These are phyloP conservation scores for Nomada ferruginata DNA, from an alignment of 2,888 invertebrate genomes.

Conservation along the genomic window DNA sequence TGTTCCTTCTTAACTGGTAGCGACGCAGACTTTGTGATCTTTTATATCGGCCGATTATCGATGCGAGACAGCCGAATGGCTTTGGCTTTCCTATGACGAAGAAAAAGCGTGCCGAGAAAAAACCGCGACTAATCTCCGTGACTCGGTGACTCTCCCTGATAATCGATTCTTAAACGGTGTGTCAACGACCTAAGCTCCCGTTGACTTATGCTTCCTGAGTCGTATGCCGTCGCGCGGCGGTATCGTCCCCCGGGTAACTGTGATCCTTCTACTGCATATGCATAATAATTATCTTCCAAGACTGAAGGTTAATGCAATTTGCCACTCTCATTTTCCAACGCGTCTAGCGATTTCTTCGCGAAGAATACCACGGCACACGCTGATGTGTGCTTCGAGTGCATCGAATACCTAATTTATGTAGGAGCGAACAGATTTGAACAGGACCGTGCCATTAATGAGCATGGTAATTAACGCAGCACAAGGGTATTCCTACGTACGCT, in stretches of 20 bases:
- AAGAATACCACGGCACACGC: too few relatives aligned
- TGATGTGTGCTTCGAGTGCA: too few relatives aligned
- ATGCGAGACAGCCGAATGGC: slow-evolving; percentile 81
- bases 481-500: background rate
- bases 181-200: slow-evolving; percentile 58
- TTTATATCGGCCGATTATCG: slow-evolving; percentile 82
- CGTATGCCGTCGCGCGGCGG: background rate
- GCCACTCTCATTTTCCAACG: too few relatives aligned
- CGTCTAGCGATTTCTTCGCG: too few relatives aligned
- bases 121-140: slow-evolving; percentile 76
- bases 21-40: slow-evolving; percentile 73
- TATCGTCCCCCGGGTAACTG: too few relatives aligned
- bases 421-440: background rate
- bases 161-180: slow-evolving; percentile 57
- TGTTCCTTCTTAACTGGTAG: slow-evolving; percentile 79
- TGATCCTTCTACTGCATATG: background rate
- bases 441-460: background rate
- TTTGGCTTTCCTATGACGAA: slow-evolving; percentile 81
- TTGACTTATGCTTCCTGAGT: slow-evolving; percentile 39
- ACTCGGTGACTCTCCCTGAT: slow-evolving; percentile 73
- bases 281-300: too few relatives aligned
- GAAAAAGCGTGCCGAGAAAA: slow-evolving; percentile 79
- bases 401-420: too few relatives aligned
- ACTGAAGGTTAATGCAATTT: too few relatives aligned
- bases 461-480: slow-evolving; percentile 10